Conservation (phyloP, 2,888 invertebrate genomes). For the Megastigmus dorsalis region DNA sequence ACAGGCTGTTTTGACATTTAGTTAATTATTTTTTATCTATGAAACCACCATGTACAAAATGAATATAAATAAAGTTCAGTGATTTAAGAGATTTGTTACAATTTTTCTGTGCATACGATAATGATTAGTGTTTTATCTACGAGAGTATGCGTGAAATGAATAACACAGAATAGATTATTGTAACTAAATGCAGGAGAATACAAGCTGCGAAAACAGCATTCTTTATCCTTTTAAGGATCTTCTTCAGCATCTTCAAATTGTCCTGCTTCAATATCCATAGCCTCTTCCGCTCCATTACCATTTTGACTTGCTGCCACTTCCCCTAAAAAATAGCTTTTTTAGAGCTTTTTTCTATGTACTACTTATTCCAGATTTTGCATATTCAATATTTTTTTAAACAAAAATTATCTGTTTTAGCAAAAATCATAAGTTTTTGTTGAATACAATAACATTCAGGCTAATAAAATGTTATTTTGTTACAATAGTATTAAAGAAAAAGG, state of each 20-base stretch:
- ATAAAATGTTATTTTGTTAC: too few species aligned
- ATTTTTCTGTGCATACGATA: slow-evolving; percentile 58
- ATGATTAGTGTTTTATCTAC: slow-evolving; percentile 62
- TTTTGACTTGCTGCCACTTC: slow-evolving; percentile 73
- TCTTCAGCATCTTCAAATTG: slow-evolving; percentile 80
- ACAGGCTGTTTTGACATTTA: slow-evolving; percentile 37
- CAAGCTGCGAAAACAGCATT: slow-evolving; percentile 57
- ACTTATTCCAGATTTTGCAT: too few species aligned
- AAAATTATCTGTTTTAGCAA: too few species aligned
- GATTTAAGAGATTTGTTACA: slow-evolving; percentile 60
- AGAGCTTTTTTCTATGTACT: too few species aligned
- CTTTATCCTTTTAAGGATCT: slow-evolving; percentile 66
- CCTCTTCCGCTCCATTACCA: slow-evolving; percentile 72
- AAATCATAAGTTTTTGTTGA: too few species aligned
- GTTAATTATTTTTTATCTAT: slow-evolving; percentile 67
- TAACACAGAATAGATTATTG: slow-evolving; percentile 61
- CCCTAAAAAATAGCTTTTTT: slow-evolving; percentile 61
- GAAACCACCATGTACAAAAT: slow-evolving; percentile 72
- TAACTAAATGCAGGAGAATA: slow-evolving; percentile 68
- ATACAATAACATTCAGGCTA: too few species aligned
- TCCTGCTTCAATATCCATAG: slow-evolving; percentile 75
- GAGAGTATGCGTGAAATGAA: slow-evolving; percentile 61
- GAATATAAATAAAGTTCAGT: slow-evolving; percentile 72
- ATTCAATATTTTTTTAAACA: too few species aligned
- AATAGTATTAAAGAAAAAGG: too few species aligned